Conservation (phyloP, 2,113 vertebrate species). For the Nestor notabilis region DNA sequence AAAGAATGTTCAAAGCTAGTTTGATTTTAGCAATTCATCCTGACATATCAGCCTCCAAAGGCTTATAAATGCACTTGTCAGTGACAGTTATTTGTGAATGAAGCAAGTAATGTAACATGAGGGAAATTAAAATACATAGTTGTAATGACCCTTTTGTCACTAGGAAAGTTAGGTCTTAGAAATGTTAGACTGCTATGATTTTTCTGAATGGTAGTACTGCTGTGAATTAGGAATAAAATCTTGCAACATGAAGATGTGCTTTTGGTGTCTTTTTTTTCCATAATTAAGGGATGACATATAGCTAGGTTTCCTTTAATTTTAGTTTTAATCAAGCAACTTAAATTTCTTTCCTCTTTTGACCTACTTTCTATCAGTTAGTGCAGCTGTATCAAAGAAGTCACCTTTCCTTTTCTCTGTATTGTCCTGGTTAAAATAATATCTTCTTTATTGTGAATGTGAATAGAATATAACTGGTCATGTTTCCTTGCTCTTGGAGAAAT, state of each 20-base stretch:
- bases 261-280: not conserved
- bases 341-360: not conserved
- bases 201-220: not conserved
- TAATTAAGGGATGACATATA: not conserved
- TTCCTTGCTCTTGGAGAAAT: not conserved
- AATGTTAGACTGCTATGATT: not conserved
- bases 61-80: not conserved
- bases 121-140: not conserved
- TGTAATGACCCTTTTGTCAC: not conserved
- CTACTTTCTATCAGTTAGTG: not conserved
- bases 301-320: not conserved
- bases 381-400: not conserved
- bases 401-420: not conserved
- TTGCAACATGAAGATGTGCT: not conserved
- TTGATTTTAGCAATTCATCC: not conserved
- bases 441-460: not conserved
- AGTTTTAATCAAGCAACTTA: not conserved
- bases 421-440: not conserved
- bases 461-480: not conserved
- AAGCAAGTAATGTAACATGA: not conserved
- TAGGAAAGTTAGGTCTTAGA: not conserved
- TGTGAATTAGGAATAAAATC: not conserved
- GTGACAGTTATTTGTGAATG: not conserved
- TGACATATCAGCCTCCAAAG: not conserved
- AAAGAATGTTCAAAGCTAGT: not conserved